Evolutionary conservation across 2,888 invertebrate genomes (phyloP).

Genomic region (Hirtodrosophila confusa): DNA sequence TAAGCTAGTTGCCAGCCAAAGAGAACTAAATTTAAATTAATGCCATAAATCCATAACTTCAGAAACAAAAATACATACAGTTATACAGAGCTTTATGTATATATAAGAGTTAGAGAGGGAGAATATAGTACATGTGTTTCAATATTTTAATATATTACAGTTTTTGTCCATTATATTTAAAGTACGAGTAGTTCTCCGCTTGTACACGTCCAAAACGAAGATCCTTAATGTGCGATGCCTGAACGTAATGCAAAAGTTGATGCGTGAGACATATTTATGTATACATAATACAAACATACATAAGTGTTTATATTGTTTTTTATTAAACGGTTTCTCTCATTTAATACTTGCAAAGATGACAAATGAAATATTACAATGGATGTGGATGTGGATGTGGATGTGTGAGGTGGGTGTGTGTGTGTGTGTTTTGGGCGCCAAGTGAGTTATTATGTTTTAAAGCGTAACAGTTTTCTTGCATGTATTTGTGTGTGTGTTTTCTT

Average conservation of each 20-base stretch:
- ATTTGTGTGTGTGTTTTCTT: conserved; percentile 50
- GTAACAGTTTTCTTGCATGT: conserved; percentile 77
- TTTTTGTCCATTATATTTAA: conserved; percentile 62
- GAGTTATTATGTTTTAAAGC: conserved; percentile 59
- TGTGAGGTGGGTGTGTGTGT: conserved; percentile 20
- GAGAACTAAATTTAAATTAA: conserved; percentile 33
- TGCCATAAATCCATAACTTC: conserved; percentile 36
- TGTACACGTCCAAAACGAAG: conserved; percentile 43
- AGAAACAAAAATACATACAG: conserved; percentile 38
- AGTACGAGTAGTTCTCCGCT: conserved; percentile 54
- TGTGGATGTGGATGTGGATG: conserved; percentile 22
- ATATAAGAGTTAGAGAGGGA: conserved; percentile 35
- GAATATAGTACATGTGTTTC: conserved; percentile 40
- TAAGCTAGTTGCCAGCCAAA: conserved; percentile 36
- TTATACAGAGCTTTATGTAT: conserved; percentile 21
- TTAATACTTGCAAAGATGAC: conserved; percentile 73
- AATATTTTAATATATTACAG: conserved; percentile 60
- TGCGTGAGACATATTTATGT: conserved; percentile 42
- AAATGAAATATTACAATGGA: conserved; percentile 74
- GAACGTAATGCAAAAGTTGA: conserved; percentile 49
- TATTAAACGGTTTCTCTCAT: conserved; percentile 68
- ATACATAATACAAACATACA: conserved; percentile 5
- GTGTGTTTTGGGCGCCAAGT: conserved; percentile 40
- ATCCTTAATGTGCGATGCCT: conserved; percentile 37
- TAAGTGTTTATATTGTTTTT: conserved; percentile 30